phyloP scores from a whole-genome alignment of 2,888 invertebrate genomes.

The Microplitis deprimator region DNA sequence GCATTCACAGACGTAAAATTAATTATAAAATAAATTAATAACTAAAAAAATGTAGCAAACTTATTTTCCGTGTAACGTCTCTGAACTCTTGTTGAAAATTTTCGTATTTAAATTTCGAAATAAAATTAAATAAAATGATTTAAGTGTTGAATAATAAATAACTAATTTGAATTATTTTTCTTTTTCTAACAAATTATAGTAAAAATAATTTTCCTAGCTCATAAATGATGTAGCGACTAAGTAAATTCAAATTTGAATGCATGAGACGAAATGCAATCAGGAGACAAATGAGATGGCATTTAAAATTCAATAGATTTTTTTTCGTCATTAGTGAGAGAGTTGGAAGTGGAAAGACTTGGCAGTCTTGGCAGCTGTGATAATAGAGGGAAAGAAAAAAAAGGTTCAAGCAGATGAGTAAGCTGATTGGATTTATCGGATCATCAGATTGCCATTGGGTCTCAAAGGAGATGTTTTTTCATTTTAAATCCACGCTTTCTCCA shows the following conservation, averaged over 20 bases:
- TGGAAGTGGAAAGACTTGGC: constrained; percentile 22
- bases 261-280: constrained; percentile 34
- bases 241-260: not conserved
- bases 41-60: too few species aligned
- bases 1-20: too few species aligned
- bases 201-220: constrained; percentile 6
- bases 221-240: not conserved
- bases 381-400: constrained; percentile 58
- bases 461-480: constrained; percentile 35
- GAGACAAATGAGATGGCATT: constrained; percentile 36
- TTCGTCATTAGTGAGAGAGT: constrained; percentile 36
- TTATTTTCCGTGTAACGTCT: too few species aligned
- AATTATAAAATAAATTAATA: too few species aligned
- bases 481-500: constrained; percentile 39
- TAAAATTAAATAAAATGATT: too few species aligned
- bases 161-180: not conserved
- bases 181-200: not conserved
- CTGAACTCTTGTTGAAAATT: too few species aligned
- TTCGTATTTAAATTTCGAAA: too few species aligned
- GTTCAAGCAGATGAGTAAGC: constrained; percentile 62
- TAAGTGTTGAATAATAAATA: too few species aligned
- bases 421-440: constrained; percentile 64
- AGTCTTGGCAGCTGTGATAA: constrained; percentile 41
- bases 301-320: constrained; percentile 33
- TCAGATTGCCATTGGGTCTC: constrained; percentile 35